Base-by-base conservation (phyloP, 2,888 invertebrate species). In the Ennomos fuscantarius region DNA sequence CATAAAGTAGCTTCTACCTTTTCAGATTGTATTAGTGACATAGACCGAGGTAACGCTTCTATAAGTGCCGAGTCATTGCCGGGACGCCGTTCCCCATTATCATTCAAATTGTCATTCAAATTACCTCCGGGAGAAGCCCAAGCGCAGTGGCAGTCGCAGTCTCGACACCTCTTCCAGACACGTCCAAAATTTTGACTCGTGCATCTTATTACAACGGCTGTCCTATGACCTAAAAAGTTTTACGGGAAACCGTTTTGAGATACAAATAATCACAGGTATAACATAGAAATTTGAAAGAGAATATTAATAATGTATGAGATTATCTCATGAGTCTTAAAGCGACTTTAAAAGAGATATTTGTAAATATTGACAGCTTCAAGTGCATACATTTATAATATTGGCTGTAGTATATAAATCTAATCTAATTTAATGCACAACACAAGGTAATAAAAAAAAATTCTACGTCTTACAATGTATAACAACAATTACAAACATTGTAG, bases 41-140 rank as follows among this genome's bases (percentile, higher is more conserved):
- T 79, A 70, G 77, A 69, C 67, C 68, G 72, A 74, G 70, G 73
- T 79, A 79, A 76, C 73, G 75, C 72, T 69, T 69, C 60, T 59
- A 77, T 81, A 82, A 78, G 62, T 74, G 89, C 84, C 55, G 65
- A 64, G 87, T 91, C 91, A 91, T 74, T 80, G 71, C 78, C 79
- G 81, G 82, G 89, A 87, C 89, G 87, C 86, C 87, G 74, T 76
- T 65, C 74, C 70, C 74, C 73, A 89, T 87, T 89, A 87, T 89
- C 75, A 89, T 89, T 86, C 82, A 87, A 84, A 90, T 89, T 84
- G 81, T 86, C 84, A 89, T 90, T 87, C 84, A 87, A 87, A 88
- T 84, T 77, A 78, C 73, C 73, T 76, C 71, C 75, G 71, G 77
- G 79, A 73, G 70, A 75, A 76, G 76, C 64, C 75, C 79, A 81